A percentile compares a stretch with the other conserved stretches of the same genome.
phyloP scores from a whole-genome alignment of 2,797 vertebrate species.

The Salmo trutta region DNA sequence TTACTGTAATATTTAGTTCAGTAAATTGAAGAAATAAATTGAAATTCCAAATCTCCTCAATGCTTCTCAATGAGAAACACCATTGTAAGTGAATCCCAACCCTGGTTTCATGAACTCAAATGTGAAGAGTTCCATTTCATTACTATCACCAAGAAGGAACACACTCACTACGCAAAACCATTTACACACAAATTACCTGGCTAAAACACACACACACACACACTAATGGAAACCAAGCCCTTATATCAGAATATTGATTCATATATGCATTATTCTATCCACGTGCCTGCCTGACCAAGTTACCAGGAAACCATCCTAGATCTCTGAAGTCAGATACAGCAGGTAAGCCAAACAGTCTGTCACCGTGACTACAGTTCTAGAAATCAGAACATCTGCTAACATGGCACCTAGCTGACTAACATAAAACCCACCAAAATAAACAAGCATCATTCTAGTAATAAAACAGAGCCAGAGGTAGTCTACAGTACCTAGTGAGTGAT shows the following conservation, averaged over 20 bases:
- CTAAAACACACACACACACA: not conserved
- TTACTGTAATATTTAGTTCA: no score
- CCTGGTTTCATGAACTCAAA: not conserved
- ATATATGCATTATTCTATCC: not conserved
- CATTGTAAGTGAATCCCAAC: no score
- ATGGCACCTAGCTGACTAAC: not conserved
- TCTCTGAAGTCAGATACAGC: not conserved
- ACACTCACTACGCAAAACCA: not conserved
- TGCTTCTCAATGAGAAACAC: no score
- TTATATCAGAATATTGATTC: not conserved
- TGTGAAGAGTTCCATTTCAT: not conserved
- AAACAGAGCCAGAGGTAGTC: conserved; percentile 21
- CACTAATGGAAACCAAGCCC: not conserved
- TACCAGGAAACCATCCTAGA: not conserved
- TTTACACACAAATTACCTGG: not conserved
- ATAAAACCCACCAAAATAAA: not conserved
- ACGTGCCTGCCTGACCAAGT: not conserved
- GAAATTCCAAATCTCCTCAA: no score
- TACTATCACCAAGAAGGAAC: not conserved
- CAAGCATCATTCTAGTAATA: not conserved
- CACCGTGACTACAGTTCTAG: not conserved
- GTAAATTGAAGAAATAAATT: no score
- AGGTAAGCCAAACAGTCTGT: not conserved
- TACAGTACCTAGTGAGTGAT: conserved; percentile 12
- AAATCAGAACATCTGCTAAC: not conserved